Conservation (phyloP, 2,888 invertebrate species). For the Ferrisia virgata region DNA sequence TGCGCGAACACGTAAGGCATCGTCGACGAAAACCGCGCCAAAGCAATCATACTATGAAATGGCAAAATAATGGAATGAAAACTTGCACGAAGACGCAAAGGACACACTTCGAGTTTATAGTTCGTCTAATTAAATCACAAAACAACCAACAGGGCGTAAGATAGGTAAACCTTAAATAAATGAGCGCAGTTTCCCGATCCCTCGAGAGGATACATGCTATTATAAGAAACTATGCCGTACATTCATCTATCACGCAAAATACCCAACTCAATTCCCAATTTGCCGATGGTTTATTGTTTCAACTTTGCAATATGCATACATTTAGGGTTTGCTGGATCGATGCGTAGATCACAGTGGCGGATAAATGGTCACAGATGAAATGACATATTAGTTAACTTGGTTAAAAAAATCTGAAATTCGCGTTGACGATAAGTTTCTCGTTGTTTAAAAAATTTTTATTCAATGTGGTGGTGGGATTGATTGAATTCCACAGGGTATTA, state of each 20-base stretch:
- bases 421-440: too few relatives aligned
- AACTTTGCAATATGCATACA: background rate
- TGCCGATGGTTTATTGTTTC: background rate
- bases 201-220: background rate
- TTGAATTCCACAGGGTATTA: too few relatives aligned
- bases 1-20: too few relatives aligned
- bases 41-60: background rate
- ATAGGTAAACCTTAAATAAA: background rate
- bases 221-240: background rate
- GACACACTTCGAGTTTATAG: background rate
- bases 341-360: too few relatives aligned
- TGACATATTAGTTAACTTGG: too few relatives aligned
- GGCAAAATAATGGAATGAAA: background rate
- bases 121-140: background rate
- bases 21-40: background rate
- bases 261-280: background rate
- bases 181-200: background rate
- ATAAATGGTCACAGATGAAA: too few relatives aligned
- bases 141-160: background rate
- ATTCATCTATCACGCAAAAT: constrained; percentile 23
- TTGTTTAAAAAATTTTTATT: too few relatives aligned
- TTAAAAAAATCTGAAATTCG: too few relatives aligned
- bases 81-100: background rate
- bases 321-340: too few relatives aligned
- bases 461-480: too few relatives aligned